These are phyloP conservation scores for Esox niger DNA, from an alignment of 2,113 vertebrate genomes.

Conservation along the genomic window DNA sequence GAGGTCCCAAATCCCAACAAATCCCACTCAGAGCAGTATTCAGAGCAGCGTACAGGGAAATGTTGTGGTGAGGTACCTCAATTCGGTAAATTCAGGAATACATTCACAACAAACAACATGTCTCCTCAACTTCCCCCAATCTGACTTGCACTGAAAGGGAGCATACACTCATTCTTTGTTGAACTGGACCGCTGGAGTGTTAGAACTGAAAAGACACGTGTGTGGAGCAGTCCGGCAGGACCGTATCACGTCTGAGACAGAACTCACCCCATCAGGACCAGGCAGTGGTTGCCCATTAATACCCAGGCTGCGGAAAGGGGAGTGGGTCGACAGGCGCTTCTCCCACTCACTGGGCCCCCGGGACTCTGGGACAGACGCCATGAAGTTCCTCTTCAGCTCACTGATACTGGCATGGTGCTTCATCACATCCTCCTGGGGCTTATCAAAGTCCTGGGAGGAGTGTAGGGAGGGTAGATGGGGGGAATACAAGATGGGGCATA, in stretches of 20 bases:
- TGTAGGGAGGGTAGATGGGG: not conserved
- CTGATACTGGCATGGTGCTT: constrained; percentile 93
- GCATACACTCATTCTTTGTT: constrained; percentile 26
- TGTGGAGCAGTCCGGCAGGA: not conserved
- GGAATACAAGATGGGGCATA: not conserved
- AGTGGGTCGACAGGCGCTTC: constrained; percentile 91
- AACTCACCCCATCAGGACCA: constrained; percentile 84
- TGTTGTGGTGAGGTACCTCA: too few species aligned
- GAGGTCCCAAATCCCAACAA: not conserved
- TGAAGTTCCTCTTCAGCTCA: constrained; percentile 95
- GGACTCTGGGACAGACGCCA: constrained; percentile 86
- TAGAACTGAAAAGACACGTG: not conserved
- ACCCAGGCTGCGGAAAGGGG: constrained; percentile 79
- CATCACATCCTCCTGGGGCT: constrained; percentile 89
- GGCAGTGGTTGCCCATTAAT: constrained; percentile 64
- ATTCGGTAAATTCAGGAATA: constrained; percentile 1
- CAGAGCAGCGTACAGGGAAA: too few species aligned
- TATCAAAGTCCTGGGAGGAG: constrained; percentile 82
- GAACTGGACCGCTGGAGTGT: not conserved
- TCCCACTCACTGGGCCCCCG: constrained; percentile 91
- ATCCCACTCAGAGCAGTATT: not conserved
- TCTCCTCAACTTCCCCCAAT: not conserved
- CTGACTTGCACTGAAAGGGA: not conserved
- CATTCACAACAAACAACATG: not conserved
- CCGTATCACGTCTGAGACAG: too few species aligned